Conservation (phyloP, 2,888 invertebrate genomes). For the Andrena praecox region DNA sequence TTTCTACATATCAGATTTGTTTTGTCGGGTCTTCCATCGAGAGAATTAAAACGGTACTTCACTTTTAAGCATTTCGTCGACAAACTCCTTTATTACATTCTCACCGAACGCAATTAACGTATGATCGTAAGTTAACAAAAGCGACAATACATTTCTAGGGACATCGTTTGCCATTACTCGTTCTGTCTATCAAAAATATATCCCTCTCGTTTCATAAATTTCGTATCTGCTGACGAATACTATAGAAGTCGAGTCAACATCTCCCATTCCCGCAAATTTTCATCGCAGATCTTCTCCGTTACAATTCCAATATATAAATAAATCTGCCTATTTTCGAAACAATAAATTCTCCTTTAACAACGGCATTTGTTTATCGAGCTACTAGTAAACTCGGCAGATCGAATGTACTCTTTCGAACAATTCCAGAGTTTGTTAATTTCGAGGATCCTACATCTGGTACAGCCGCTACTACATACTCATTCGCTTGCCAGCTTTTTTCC, state of each 20-base stretch:
- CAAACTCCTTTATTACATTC: slow-evolving; percentile 44
- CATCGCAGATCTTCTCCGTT: slow-evolving; percentile 10
- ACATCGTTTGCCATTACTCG: slow-evolving; percentile 30
- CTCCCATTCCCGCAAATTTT: background rate
- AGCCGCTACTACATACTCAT: slow-evolving; percentile 15
- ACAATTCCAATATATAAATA: slow-evolving; percentile 51
- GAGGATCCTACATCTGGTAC: slow-evolving; percentile 19
- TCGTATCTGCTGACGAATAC: slow-evolving; percentile 37
- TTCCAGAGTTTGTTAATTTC: slow-evolving; percentile 17
- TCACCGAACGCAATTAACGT: slow-evolving; percentile 33
- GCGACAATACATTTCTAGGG: slow-evolving; percentile 32
- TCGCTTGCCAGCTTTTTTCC: slow-evolving; percentile 4
- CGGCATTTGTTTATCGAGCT: slow-evolving; percentile 40
- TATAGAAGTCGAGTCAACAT: slow-evolving; percentile 26
- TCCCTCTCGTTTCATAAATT: slow-evolving; percentile 45
- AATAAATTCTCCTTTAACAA: slow-evolving; percentile 27
- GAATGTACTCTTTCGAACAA: slow-evolving; percentile 34
- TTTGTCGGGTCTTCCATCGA: background rate
- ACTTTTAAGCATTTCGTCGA: slow-evolving; percentile 17
- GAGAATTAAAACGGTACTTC: slow-evolving; percentile 13
- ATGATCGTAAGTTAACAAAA: slow-evolving; percentile 32
- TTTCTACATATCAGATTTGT: background rate
- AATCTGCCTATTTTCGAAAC: slow-evolving; percentile 23
- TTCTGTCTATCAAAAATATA: slow-evolving; percentile 67
- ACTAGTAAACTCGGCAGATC: slow-evolving; percentile 50